Evolutionary conservation across 2,797 vertebrate genomes (phyloP), one percentile per base, ranked within the genome.

Genomic region (Fringilla coelebs): DNA sequence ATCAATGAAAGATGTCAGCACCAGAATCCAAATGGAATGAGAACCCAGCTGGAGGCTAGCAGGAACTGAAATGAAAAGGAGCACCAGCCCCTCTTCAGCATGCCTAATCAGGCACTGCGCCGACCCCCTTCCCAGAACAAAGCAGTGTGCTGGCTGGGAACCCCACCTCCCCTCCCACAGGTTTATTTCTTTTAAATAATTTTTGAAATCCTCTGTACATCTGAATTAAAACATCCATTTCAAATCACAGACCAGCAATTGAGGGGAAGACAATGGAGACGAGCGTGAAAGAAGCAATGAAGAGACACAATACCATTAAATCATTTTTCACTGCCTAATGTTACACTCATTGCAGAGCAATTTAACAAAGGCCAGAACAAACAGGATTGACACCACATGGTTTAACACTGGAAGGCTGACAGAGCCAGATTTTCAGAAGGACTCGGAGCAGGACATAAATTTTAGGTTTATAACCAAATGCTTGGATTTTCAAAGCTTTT

Each of bases 231-330:
- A 76, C 22, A 77, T 26, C 72, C 43, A 46, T 78, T 92, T 73
- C 89, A 73, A 70, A 76, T 24, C 13, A 3, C 40, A 76, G 73
- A 63, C 77, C 74, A 90, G 62, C 62, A 84, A n/a, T 1, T 40
- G 76, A 81, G 31, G 22, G 54, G 54, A 70, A 51, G 55, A 86
- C 67, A 79, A 77, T 5, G 5, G 31, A 86, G 26, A 62, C 8
- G 60, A 82, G 73, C 17, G 4, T 82, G 71, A 82, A 84, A 91
- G 60, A 72, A n/a, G 63, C 57, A 87, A 85, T 60, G 52, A 82
- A 80, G 75, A 92, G 91, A 94, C 82, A 89, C 62, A 93, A 62
- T 15, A 82, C 60, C 67, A 94, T 63, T 88, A 96, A 95, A 94
- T 94, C 48, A 86, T 88, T 94, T 94, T 93, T 86, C 77, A 49